phyloP scores from a whole-genome alignment of 2,797 vertebrate species.

The Paramormyrops hopkinsi region DNA sequence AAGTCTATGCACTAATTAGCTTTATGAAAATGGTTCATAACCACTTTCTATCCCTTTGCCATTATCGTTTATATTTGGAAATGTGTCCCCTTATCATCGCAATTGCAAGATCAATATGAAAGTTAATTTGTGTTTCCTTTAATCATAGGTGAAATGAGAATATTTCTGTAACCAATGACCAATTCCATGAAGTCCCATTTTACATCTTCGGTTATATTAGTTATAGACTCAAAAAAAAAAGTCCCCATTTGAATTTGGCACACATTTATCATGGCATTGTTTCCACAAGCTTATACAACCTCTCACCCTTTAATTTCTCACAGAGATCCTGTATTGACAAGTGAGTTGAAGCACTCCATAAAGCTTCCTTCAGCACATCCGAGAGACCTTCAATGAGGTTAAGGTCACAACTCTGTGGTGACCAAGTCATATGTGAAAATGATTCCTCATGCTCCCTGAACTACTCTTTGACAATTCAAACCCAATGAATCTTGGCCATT shows the following conservation, averaged over 20 bases:
- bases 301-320: neutral
- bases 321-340: neutral
- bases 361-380: neutral
- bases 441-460: no score
- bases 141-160: neutral
- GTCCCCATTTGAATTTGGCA: neutral
- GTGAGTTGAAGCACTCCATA: neutral
- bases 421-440: no score
- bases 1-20: neutral
- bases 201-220: neutral
- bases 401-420: neutral
- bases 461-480: no score
- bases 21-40: neutral
- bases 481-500: neutral
- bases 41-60: neutral
- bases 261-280: neutral
- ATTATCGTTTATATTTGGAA: neutral
- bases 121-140: neutral
- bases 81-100: neutral
- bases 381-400: neutral
- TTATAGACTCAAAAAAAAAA: neutral
- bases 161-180: neutral
- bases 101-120: neutral
- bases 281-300: neutral
- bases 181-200: neutral